These are phyloP conservation scores for Syngnathus typhle DNA, from an alignment of 2,113 vertebrate species.

Conservation along the genomic window DNA sequence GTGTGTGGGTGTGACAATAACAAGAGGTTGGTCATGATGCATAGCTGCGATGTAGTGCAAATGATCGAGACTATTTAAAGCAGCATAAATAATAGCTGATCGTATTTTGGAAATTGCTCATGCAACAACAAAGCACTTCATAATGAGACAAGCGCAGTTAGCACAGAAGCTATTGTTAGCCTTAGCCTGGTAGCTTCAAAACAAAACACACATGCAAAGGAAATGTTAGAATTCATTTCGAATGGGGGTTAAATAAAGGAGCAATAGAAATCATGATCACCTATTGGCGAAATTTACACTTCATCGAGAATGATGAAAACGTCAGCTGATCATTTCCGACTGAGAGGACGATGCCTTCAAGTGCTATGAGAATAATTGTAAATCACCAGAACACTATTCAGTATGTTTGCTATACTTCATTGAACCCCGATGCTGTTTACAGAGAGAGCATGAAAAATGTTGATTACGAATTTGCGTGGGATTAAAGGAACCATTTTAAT, in stretches of 20 bases:
- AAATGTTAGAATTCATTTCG: not conserved
- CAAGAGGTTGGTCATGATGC: not conserved
- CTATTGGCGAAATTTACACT: constrained; percentile 13
- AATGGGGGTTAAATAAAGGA: not conserved
- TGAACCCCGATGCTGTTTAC: constrained; percentile 57
- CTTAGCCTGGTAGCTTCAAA: constrained; percentile 9
- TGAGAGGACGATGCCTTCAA: constrained; percentile 17
- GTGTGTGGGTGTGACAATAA: not conserved
- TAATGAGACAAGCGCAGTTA: not conserved
- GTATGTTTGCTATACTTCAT: no score
- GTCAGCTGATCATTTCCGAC: constrained; percentile 21
- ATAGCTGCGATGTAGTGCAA: not conserved
- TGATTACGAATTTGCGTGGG: constrained; percentile 61
- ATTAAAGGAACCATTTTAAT: constrained; percentile 26
- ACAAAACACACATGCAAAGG: not conserved
- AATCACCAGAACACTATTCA: no score
- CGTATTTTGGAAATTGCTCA: not conserved
- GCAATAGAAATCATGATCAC: constrained; percentile 31
- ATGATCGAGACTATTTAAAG: not conserved
- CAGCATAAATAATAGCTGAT: no score
- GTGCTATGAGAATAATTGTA: not conserved
- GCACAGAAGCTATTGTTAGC: constrained; percentile 31
- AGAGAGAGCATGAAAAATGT: constrained; percentile 64
- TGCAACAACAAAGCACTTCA: not conserved
- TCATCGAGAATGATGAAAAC: constrained; percentile 16